Evolutionary conservation across 2,113 vertebrate species (phyloP).

Genomic region (Herpetotheres cachinnans): DNA sequence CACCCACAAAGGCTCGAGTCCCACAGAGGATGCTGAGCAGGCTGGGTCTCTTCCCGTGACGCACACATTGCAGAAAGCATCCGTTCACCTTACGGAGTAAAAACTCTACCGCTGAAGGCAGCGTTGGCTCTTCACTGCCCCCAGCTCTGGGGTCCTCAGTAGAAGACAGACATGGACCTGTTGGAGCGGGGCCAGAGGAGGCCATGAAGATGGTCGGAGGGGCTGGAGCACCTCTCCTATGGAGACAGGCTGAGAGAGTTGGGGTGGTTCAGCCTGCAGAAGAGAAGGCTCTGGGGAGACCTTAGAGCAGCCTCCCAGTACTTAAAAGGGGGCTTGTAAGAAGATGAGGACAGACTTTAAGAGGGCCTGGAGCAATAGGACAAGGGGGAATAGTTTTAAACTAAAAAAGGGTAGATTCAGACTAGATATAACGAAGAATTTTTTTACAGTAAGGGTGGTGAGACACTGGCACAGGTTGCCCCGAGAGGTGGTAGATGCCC

Average conservation of each 20-base stretch:
- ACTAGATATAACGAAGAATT: no score
- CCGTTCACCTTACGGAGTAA: neutral
- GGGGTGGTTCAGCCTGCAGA: neutral
- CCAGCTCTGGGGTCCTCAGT: neutral
- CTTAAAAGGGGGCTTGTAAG: neutral
- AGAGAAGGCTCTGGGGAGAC: neutral
- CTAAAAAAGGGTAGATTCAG: no score
- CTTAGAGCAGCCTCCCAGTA: accelerated
- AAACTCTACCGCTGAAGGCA: neutral
- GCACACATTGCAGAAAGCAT: accelerated
- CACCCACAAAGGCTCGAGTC: neutral
- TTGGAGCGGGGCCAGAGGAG: accelerated
- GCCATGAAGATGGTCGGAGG: accelerated
- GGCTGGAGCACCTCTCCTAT: neutral
- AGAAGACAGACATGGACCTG: accelerated
- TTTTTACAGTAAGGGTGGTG: no score
- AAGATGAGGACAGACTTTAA: neutral
- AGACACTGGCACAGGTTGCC: no score
- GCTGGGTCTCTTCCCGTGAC: accelerated
- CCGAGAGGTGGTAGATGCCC: no score
- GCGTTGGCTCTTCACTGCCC: neutral
- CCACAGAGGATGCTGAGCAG: accelerated
- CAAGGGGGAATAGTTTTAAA: no score
- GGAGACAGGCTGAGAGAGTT: neutral
- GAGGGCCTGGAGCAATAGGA: accelerated